Base-by-base conservation (phyloP, 2,113 vertebrate genomes). In the Eidolon helvum region DNA sequence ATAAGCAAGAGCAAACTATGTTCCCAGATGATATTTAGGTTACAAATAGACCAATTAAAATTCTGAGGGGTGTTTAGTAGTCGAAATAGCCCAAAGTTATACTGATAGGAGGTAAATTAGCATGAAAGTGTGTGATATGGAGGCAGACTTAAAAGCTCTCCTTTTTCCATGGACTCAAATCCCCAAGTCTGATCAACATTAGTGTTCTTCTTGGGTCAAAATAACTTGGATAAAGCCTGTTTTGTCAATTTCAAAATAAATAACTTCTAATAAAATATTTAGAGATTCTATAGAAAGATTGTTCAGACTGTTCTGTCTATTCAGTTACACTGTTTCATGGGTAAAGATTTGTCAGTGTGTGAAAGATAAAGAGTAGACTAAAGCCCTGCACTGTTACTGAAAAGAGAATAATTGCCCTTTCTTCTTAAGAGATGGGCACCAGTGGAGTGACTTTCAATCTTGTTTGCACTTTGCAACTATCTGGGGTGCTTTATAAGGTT, bases 11-110 rank as follows among this genome's bases (percentile, higher is more conserved):
- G 35, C 12, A 72, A 91, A 33, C 63, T 91, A 65, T 75, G 57
- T 15, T 97, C 68, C 77, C 83, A 86, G 50, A 79, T 93, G 92
- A 97, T 91, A 72, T 68, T 94, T 94, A 83, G 24, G 53, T 93
- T 97, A 97, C 33, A 80, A 95, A 96, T 89, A 50, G 74, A 79
- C 55, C 45, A 50, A 87, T 92, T 96, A 96, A 93, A 95, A 96
- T 98, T 96, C 95, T 84, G 59, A 92, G 45, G 45, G 11, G 11
- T 91, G 43, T 96, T 97, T 94, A 61, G 43, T 82, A 96, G 50
- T 96, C 57, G 94, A 87, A 96, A 84, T 95, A 57, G 4, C 88
- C 53, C 43, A 90, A 57, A 94, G 69, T 95, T 95, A 87, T 15
- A 75, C 66, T 38, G 69, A 87, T 48, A 59, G 63, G 57, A 33